Percentiles rank a stretch among this genome's conserved stretches.
Evolutionary conservation across 2,113 vertebrate genomes (phyloP).

Genomic region (Sinocyclocheilus maitianheensis): DNA sequence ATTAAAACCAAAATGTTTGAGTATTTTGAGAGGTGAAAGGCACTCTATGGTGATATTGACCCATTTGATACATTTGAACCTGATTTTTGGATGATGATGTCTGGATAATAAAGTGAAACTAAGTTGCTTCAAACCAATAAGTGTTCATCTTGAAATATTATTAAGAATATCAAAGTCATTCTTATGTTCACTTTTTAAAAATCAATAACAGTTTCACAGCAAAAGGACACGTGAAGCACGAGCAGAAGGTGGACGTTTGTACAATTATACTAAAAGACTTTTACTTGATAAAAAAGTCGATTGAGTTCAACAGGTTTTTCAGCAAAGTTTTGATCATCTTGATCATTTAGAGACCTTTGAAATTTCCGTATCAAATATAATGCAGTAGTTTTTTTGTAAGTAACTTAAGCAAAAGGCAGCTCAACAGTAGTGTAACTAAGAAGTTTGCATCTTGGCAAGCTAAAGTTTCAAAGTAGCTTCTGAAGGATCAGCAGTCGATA

Average conservation of each 20-base stretch:
- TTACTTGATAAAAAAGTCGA: neutral
- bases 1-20: no score
- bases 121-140: neutral
- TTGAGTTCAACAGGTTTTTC: no score
- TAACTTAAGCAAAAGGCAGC: neutral
- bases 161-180: neutral
- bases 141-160: neutral
- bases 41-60: no score
- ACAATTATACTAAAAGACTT: neutral
- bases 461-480: conserved; percentile 26
- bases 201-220: neutral
- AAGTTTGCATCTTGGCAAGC: neutral
- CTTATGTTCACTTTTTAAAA: neutral
- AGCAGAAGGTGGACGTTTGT: neutral
- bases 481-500: neutral
- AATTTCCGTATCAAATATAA: neutral
- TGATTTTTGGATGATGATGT: neutral
- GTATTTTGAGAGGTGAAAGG: no score
- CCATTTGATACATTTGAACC: neutral
- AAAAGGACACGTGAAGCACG: neutral
- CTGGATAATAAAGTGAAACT: neutral
- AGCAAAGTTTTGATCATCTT: neutral
- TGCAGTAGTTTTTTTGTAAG: neutral
- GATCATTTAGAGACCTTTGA: neutral
- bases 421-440: neutral